phyloP scores from a whole-genome alignment of 2,797 vertebrate genomes.

The Cheirogaleus major region DNA sequence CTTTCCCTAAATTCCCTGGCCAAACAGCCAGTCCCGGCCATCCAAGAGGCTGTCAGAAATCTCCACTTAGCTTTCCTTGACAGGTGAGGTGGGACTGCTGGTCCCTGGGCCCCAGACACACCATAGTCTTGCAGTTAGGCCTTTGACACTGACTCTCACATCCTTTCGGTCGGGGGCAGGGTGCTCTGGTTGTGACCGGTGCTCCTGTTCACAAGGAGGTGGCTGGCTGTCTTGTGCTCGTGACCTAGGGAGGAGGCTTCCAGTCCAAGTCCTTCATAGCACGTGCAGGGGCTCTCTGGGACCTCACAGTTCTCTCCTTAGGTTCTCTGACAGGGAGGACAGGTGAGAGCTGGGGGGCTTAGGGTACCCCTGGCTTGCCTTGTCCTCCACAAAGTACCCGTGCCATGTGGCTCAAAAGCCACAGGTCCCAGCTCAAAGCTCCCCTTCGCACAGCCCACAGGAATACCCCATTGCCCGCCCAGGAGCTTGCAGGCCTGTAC shows the following conservation, averaged over 20 bases:
- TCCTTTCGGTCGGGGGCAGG: background rate
- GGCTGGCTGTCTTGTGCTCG: background rate
- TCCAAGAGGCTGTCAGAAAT: constrained; percentile 31
- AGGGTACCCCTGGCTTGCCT: background rate
- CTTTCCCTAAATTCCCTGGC: constrained; percentile 37
- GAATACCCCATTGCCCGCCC: background rate
- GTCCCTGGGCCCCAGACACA: background rate
- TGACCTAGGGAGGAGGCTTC: background rate
- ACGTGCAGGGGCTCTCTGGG: background rate
- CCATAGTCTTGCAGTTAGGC: background rate
- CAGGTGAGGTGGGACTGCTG: background rate
- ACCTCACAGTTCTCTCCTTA: background rate
- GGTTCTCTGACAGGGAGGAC: background rate
- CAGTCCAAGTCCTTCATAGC: background rate
- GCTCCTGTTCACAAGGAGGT: background rate
- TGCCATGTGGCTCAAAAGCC: background rate
- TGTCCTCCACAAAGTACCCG: background rate
- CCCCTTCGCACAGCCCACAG: background rate
- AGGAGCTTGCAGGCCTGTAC: background rate
- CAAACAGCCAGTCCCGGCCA: background rate
- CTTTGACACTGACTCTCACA: background rate
- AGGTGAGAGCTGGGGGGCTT: background rate
- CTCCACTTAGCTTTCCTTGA: constrained; percentile 4
- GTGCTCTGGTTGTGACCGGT: background rate
- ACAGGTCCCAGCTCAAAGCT: background rate